Base-by-base conservation (phyloP, 1,140 invertebrate species). In the Zelostemma sp. region DNA sequence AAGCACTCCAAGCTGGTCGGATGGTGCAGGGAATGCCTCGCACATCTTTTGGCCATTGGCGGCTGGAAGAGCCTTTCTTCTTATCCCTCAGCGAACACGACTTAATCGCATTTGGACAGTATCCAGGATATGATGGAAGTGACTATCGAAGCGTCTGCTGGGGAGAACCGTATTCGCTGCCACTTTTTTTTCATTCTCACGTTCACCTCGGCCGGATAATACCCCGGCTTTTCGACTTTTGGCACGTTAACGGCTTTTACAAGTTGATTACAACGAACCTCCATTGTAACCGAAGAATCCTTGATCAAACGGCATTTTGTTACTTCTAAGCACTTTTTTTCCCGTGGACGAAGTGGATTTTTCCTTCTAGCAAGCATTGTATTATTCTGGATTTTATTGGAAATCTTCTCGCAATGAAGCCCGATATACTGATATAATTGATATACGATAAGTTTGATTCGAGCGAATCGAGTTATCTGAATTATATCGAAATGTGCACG, bases 101-200 rank as follows among this genome's bases (percentile, higher is more conserved):
- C 76, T 81, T 83, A 81, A 83, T 84, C 81, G 80, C 67, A 77
- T 80, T 84, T 84, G 82, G 82, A 81, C 40, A 60, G 61, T 67
- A 67, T 79, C 81, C 81, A 84, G 74, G 71, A 77, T 73, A 80
- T 75, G 70, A 80, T 69, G 68, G 64, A 62, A 72, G 65, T 58
- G 68, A 68, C 68, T 68, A 67, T 54, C 48, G 54, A 65, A 66
- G 51, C 64, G 59, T 72, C 69, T 70, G 55, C 46, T 47, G 60
- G 59, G 53, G 54, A 50, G 31, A 43, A 33, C 64, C 51, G 31
- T 56, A 54, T 63, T 48, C 43, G 33, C 51, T 46, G n/a, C 2
- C 6, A 41, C 14, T 25, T 56, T 63, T 66, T 65, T 64, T 46
- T 25, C 41, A 61, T 61, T 62, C 59, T 48, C 60, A 60, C 64